These are phyloP conservation scores for Takifugu rubripes DNA, from an alignment of 2,797 vertebrate species.

Conservation along the genomic window DNA sequence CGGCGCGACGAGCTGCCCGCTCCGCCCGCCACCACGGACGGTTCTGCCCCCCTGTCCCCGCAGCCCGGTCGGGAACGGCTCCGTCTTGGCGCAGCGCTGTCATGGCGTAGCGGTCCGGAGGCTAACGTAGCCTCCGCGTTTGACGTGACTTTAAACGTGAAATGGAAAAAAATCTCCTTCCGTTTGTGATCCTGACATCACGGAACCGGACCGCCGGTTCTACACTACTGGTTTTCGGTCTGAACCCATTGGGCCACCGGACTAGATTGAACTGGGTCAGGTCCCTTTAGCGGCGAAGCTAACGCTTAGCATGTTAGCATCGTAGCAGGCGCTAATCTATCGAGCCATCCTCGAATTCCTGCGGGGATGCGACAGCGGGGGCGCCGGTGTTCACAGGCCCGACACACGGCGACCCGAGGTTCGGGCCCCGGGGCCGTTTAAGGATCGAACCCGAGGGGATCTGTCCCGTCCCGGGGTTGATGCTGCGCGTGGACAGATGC, in stretches of 20 bases:
- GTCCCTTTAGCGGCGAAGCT: constrained; percentile 34
- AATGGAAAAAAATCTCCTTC: background rate
- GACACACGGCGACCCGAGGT: background rate
- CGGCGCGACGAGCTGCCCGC: too few species aligned
- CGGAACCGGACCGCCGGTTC: rapidly evolving
- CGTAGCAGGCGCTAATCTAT: constrained; percentile 56
- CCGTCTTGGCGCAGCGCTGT: constrained; percentile 21
- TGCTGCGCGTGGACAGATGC: too few species aligned
- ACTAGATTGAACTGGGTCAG: constrained; percentile 46
- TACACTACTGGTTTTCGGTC: background rate
- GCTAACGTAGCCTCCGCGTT: constrained; percentile 53
- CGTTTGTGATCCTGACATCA: rapidly evolving
- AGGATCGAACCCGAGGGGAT: too few species aligned
- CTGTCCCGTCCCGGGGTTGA: too few species aligned
- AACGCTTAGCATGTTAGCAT: constrained; percentile 28
- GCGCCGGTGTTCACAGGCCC: constrained; percentile 61
- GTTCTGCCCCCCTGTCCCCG: too few species aligned
- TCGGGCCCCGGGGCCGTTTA: background rate
- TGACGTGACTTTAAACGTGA: constrained; percentile 21
- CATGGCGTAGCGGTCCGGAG: constrained; percentile 45
- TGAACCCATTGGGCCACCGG: background rate
- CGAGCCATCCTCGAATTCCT: constrained; percentile 70
- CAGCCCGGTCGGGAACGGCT: background rate
- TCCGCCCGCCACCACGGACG: too few species aligned
- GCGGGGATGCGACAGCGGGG: constrained; percentile 72